Evolutionary conservation across 2,888 invertebrate genomes (phyloP).

Genomic region (Synergus itoensis): DNA sequence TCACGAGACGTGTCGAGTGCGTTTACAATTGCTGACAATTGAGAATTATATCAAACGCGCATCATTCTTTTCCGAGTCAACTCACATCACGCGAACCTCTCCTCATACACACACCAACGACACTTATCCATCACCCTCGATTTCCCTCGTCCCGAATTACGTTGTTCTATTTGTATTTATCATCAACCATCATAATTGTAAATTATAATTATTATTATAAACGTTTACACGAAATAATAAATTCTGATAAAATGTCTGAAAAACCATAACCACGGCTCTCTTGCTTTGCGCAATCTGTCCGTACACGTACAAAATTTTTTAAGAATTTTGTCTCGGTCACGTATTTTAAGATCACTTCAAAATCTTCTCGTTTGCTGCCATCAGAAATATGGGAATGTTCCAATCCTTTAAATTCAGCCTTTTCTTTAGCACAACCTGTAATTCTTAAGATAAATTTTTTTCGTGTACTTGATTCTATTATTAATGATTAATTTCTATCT

Average conservation of each 20-base stretch:
- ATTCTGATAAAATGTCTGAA: conserved; percentile 78
- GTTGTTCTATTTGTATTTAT: conserved; percentile 78
- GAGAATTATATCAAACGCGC: conserved; percentile 43
- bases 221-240: conserved; percentile 78
- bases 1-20: conserved; percentile 40
- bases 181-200: conserved; percentile 78
- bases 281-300: conserved; percentile 40
- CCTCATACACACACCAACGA: conserved; percentile 43
- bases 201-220: conserved; percentile 78
- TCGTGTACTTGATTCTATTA: conserved; percentile 11
- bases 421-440: not conserved
- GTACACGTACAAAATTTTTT: conserved; percentile 2
- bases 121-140: conserved; percentile 50
- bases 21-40: conserved; percentile 24
- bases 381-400: not conserved
- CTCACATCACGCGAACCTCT: conserved; percentile 41
- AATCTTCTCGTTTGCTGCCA: no score
- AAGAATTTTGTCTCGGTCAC: conserved; percentile 19
- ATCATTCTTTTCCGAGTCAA: conserved; percentile 46
- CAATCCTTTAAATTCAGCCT: not conserved
- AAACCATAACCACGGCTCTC: conserved; percentile 53
- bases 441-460: conserved; percentile 8
- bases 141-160: conserved; percentile 68
- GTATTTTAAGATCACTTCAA: not conserved
- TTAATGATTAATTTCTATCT: not conserved